phyloP scores from a whole-genome alignment of 53 echinoderm and acorn worm genomes.

The Henricia sp. region DNA sequence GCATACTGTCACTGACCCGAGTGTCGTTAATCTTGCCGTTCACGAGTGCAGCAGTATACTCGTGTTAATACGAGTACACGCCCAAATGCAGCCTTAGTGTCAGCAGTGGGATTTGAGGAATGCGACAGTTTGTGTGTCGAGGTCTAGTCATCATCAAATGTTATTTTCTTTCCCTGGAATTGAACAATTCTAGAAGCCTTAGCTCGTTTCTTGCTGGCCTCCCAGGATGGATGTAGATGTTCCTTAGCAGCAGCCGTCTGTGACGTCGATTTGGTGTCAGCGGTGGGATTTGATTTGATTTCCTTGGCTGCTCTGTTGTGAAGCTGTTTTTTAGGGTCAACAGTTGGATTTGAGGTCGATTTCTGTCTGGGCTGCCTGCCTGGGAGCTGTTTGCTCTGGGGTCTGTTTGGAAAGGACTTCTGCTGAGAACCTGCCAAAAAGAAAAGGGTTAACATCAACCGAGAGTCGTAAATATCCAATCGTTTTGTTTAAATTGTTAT shows the following conservation, averaged over 20 bases:
- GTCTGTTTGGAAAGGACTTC: constrained; percentile 1
- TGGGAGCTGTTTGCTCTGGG: constrained; percentile 12
- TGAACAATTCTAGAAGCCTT: constrained; percentile 66
- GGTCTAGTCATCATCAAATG: constrained; percentile 86
- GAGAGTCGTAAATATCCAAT: too few relatives aligned
- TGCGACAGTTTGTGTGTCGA: too few relatives aligned
- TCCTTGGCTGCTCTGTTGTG: neutral
- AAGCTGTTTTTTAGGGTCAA: neutral
- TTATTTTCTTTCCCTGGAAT: constrained; percentile 89
- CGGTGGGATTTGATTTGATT: constrained; percentile 10
- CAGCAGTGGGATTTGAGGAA: too few relatives aligned
- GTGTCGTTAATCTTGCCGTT: too few relatives aligned
- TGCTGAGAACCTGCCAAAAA: neutral
- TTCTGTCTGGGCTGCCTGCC: neutral
- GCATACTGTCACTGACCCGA: too few relatives aligned
- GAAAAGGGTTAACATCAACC: too few relatives aligned
- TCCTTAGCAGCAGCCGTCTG: constrained; percentile 40
- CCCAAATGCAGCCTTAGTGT: too few relatives aligned
- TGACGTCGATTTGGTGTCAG: neutral
- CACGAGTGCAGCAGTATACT: too few relatives aligned
- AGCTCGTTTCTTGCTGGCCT: constrained; percentile 79
- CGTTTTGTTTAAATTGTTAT: too few relatives aligned
- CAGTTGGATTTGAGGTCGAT: too few relatives aligned
- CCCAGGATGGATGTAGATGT: constrained; percentile 90
- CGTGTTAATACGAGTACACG: too few relatives aligned